These are phyloP conservation scores for Drosophila triauraria DNA, from an alignment of 1,140 invertebrate species.

Conservation along the genomic window DNA sequence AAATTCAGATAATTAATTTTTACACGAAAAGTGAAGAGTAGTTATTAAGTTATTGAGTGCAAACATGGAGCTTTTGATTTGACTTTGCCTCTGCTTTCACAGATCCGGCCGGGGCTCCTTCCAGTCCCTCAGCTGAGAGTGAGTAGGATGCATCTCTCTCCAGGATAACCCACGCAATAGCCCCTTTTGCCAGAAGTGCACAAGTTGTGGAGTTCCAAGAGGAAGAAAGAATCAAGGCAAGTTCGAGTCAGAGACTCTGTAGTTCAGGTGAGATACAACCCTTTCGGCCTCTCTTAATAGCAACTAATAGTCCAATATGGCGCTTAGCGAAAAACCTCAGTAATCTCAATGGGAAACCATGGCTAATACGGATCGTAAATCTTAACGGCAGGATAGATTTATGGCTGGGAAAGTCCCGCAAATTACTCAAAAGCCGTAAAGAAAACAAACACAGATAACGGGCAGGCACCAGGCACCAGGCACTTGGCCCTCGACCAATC, in stretches of 20 bases:
- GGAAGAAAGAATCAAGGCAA: not conserved
- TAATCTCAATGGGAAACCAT: slow-evolving; percentile 25
- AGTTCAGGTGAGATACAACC: slow-evolving; percentile 1
- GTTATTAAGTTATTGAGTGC: too few species aligned
- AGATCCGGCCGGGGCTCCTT: too few species aligned
- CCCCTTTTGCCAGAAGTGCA: not conserved
- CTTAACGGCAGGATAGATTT: slow-evolving; percentile 41
- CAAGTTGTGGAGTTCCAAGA: not conserved
- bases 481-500: slow-evolving; percentile 29
- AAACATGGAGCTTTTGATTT: not conserved
- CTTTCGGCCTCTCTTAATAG: too few species aligned
- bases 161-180: too few species aligned
- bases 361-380: slow-evolving; percentile 27
- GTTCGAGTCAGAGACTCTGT: not conserved
- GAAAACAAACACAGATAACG: slow-evolving; percentile 48
- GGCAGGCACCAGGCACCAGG: not conserved
- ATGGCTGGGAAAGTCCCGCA: slow-evolving; percentile 43
- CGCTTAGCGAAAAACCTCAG: slow-evolving; percentile 24
- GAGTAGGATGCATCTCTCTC: not conserved
- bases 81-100: not conserved
- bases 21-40: too few species aligned
- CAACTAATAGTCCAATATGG: not conserved
- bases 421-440: slow-evolving; percentile 46
- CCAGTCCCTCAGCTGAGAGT: not conserved
- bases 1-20: not conserved